Evolutionary conservation across 2,113 vertebrate species (phyloP).

Genomic region (Toxotes jaculatrix): DNA sequence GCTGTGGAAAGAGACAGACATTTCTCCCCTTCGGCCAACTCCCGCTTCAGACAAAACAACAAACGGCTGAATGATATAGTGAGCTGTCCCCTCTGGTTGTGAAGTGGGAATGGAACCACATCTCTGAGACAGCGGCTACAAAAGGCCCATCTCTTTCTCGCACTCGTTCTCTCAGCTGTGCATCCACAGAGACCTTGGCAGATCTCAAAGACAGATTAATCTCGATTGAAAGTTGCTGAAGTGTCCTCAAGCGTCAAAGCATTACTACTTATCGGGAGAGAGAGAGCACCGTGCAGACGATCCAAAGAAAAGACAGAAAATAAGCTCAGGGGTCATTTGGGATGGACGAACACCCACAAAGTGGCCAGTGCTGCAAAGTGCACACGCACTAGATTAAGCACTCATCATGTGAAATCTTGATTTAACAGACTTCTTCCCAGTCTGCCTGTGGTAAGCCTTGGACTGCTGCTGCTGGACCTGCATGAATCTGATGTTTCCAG

Average conservation of each 20-base stretch:
- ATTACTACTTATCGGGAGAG: slow-evolving; percentile 56
- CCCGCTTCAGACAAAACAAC: slow-evolving; percentile 74
- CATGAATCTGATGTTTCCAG: slow-evolving; percentile 20
- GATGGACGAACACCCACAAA: slow-evolving; percentile 44
- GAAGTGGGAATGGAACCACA: slow-evolving; percentile 57
- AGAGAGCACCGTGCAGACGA: slow-evolving; percentile 48
- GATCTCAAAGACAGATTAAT: slow-evolving; percentile 76
- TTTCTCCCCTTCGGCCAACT: slow-evolving; percentile 63
- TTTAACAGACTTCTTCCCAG: slow-evolving; percentile 29
- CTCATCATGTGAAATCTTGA: slow-evolving; percentile 50
- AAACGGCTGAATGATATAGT: slow-evolving; percentile 74
- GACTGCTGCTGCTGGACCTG: slow-evolving; percentile 22
- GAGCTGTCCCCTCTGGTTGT: slow-evolving; percentile 76
- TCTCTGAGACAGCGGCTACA: slow-evolving; percentile 69
- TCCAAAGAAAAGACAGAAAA: slow-evolving; percentile 51
- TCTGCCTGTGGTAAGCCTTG: background rate
- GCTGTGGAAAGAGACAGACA: slow-evolving; percentile 62
- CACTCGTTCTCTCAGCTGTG: slow-evolving; percentile 43
- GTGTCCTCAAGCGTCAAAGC: slow-evolving; percentile 75
- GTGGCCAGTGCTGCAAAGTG: slow-evolving; percentile 12
- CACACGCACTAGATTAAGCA: slow-evolving; percentile 41
- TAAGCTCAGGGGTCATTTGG: slow-evolving; percentile 44
- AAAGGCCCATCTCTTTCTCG: slow-evolving; percentile 65
- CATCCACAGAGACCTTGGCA: slow-evolving; percentile 68
- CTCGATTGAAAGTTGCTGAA: slow-evolving; percentile 75